Evolutionary conservation across 2,797 vertebrate genomes (phyloP), one percentile per base, ranked within the genome.

Genomic region (Microcaecilia unicolor): DNA sequence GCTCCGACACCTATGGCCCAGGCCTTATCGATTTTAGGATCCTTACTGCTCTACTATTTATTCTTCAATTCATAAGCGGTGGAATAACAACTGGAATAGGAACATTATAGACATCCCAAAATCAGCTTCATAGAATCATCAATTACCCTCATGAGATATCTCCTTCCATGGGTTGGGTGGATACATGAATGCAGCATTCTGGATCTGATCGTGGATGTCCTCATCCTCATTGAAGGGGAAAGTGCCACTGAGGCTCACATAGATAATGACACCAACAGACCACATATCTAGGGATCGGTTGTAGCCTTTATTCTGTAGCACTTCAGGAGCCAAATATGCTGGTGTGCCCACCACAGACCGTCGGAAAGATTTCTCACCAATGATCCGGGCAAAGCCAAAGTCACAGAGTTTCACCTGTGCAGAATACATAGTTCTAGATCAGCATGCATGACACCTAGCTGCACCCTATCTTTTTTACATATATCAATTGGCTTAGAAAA

Each of bases 111-210:
- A n/a, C n/a, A 13, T 9, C 13, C 25, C 25, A 8, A 12, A 14
- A 13, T n/a, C n/a, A n/a, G n/a, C 21, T 44, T 32, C 41, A 11
- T 18, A 29, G 5, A 10, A 8, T 22, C 32, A 3, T 9, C 25
- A 26, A 50, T 47, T 71, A 96, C 93, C 93, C 85, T 97, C 92
- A 32, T 68, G 81, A 27, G 92, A 96, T 29, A 93, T 80, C 45
- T 95, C 94, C 62, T 95, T 95, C 94, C 94, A 97, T 14, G 94
- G 94, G 32, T 97, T 91, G 7, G 93, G 91, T 8, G 94, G 94
- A 48, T 97, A 98, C 94, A 98, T 98, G 72, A 98, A 98, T 62
- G 90, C 93, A 2, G 94, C 93, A 18, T 98, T 98, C 64, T 98
- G 93, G 67, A 98, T 98, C 68, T 98, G 94, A 67, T 98, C 94